These are phyloP conservation scores for Tychaedon coryphoeus DNA, from an alignment of 2,113 vertebrate genomes.

Conservation along the genomic window DNA sequence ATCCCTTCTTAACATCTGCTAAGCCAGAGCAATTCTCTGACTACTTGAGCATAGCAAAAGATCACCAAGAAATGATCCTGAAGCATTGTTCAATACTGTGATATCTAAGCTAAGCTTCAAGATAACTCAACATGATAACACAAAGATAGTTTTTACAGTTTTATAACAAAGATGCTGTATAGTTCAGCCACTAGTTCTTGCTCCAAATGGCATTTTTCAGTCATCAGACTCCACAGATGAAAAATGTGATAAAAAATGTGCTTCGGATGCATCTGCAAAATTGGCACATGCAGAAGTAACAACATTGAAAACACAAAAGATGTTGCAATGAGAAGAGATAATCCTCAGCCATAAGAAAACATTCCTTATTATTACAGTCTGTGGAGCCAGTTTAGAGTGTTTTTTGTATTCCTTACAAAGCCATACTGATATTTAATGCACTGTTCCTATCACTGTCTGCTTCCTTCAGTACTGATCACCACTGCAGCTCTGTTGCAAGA, in stretches of 20 bases:
- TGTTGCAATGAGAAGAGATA: neutral
- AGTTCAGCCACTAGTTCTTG: neutral
- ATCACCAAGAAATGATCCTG: neutral
- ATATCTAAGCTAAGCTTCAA: neutral
- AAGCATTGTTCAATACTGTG: neutral
- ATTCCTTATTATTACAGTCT: neutral
- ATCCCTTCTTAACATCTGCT: neutral
- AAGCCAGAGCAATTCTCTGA: neutral
- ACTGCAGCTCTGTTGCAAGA: neutral
- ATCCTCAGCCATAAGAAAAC: neutral
- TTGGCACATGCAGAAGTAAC: fast-evolving
- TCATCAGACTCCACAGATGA: neutral
- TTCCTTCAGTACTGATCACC: neutral
- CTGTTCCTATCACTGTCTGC: neutral
- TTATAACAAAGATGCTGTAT: neutral
- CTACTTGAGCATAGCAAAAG: neutral
- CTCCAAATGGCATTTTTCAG: neutral
- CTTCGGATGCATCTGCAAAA: neutral
- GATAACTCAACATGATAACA: neutral
- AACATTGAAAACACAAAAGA: neutral
- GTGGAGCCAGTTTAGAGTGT: neutral
- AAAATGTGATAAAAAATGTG: neutral
- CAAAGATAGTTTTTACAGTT: neutral
- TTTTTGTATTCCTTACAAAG: neutral
- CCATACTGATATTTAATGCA: neutral